These are phyloP conservation scores for Carlito syrichta DNA, from an alignment of 2,113 vertebrate genomes.

Conservation along the genomic window DNA sequence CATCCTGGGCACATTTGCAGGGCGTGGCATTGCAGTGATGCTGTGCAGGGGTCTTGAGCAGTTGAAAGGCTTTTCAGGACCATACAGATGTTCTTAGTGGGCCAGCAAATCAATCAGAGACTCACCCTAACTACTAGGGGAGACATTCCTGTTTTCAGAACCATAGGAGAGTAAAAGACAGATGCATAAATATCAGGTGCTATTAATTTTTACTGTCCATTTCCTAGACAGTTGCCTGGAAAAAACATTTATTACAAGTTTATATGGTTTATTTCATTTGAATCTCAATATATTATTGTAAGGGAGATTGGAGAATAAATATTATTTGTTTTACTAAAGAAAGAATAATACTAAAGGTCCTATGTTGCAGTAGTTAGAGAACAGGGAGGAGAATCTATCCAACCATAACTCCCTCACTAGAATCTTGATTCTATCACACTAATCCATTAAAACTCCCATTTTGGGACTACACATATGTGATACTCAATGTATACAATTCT, in stretches of 20 bases:
- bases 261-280: slow-evolving; percentile 21
- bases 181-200: neutral
- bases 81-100: neutral
- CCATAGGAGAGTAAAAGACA: neutral
- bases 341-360: neutral
- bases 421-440: neutral
- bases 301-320: neutral
- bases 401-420: neutral
- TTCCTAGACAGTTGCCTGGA: neutral
- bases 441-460: neutral
- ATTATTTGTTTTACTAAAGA: slow-evolving; percentile 20
- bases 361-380: neutral
- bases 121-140: neutral
- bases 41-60: neutral
- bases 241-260: slow-evolving; percentile 11
- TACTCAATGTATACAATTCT: neutral
- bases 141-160: neutral
- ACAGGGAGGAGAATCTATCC: neutral
- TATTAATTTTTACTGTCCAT: slow-evolving; percentile 10
- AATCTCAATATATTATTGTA: neutral
- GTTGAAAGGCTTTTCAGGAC: neutral
- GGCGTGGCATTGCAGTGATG: no score
- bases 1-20: neutral
- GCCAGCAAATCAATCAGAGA: neutral
- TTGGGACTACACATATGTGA: neutral